Evolutionary conservation across 2,797 vertebrate genomes (phyloP), one percentile per base, ranked within the genome.

Genomic region (Xiphophorus birchmanni): DNA sequence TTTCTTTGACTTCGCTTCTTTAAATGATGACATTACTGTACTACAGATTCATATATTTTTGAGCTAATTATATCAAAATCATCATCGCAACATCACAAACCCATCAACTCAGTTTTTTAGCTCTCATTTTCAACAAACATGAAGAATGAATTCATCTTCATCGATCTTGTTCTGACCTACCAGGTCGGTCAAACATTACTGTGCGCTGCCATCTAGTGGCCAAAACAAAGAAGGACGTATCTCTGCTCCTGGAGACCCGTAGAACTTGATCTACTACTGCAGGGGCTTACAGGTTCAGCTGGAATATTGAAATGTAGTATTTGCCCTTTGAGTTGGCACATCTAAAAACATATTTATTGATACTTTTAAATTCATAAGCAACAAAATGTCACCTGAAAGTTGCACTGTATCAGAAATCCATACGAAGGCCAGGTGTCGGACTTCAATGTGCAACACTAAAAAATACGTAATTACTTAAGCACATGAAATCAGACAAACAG

Each of bases 171-270:
- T 44, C 11, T 69, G n/a, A 26, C 15, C 5, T 5, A 29, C 21
- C 15, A 2, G 40, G 8, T 54, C 26, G 35, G 69, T 15, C n/a
- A 10, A 40, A 74, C 78, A 78, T 84, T 63, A 82, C 3, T 73
- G 15, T 40, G 93, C 83, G 87, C 78, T 85, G 26, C 92, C 94
- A 91, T 69, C 95, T 92, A 83, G 92, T 93, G 95, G 80, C 77
- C 3, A 78, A 72, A 26, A 35, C 1, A 3, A 29, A 52, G 75
- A 88, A 88, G 29, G 81, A 79, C 26, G 37, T 9, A 13, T 5
- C 1, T 72, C 13, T 15, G 12, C 13, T 18, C 18, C 18, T 23
- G 12, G n/a, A 44, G 42, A 10, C 26, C 56, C 29, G 54, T 5
- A 29, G 26, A 45, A 7, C 2, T 17, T 15, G 26, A 15, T n/a